Percentiles rank a stretch among this genome's conserved stretches.
These are phyloP conservation scores for Acrocephalus scirpaceus DNA, from an alignment of 2,797 vertebrate species.

Conservation along the genomic window DNA sequence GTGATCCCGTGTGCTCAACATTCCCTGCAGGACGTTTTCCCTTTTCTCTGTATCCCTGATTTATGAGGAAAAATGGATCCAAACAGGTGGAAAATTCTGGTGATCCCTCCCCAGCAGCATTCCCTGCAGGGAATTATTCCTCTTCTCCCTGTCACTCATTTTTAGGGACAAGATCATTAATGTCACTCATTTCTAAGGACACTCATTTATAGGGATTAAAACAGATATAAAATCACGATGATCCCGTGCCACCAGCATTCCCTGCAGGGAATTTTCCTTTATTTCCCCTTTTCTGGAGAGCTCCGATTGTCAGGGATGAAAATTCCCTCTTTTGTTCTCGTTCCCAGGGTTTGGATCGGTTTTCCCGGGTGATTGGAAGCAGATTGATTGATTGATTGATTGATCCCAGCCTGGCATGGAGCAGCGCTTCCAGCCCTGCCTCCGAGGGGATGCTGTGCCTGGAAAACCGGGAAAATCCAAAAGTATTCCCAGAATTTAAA, in stretches of 20 bases:
- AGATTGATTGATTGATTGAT: neutral
- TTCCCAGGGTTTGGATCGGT: neutral
- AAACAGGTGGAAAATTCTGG: neutral
- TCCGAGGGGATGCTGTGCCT: neutral
- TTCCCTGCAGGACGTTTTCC: neutral
- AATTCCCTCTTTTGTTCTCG: neutral
- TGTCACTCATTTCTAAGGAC: neutral
- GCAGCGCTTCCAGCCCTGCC: neutral
- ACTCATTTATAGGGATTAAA: neutral
- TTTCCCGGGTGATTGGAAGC: neutral
- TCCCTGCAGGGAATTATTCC: neutral
- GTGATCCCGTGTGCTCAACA: neutral
- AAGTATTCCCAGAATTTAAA: neutral
- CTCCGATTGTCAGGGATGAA: neutral
- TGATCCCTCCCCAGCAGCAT: no score
- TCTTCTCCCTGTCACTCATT: neutral
- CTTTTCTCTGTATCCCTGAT: neutral
- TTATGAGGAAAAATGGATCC: neutral
- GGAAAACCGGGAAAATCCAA: constrained; percentile 32
- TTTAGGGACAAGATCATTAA: neutral
- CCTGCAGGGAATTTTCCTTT: neutral
- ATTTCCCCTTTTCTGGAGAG: neutral
- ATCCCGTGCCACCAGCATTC: neutral
- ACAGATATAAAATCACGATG: no score
- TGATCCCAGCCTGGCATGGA: neutral